Evolutionary conservation across 2,888 invertebrate species (phyloP).

Genomic region (Neoascia interrupta): DNA sequence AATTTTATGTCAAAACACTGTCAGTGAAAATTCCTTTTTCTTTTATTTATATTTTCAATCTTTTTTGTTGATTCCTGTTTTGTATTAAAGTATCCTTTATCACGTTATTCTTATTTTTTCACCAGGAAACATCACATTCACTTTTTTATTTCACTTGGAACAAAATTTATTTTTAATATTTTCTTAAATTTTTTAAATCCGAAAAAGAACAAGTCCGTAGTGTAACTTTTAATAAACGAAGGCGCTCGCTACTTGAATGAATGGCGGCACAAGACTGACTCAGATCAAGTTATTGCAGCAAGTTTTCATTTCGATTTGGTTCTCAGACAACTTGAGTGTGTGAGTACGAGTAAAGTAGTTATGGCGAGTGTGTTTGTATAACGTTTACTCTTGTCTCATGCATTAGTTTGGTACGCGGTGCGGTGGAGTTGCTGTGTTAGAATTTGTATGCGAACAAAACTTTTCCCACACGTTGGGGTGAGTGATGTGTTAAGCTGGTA

Average conservation of each 20-base stretch:
- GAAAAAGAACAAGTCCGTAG: neutral
- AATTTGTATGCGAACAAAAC: constrained; percentile 15
- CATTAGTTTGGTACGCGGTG: neutral
- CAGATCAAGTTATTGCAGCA: constrained; percentile 63
- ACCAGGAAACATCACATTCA: constrained; percentile 21
- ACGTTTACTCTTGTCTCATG: too few species aligned
- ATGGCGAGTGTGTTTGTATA: neutral
- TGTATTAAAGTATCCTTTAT: neutral
- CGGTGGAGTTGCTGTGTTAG: constrained; percentile 38
- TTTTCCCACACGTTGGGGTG: constrained; percentile 10
- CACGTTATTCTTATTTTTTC: constrained; percentile 11
- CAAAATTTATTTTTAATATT: neutral
- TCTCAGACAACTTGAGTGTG: constrained; percentile 4
- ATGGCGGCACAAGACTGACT: constrained; percentile 64
- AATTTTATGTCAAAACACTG: constrained; percentile 72
- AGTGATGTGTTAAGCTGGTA: constrained; percentile 42
- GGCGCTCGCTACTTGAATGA: constrained; percentile 46
- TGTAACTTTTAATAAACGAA: constrained; percentile 1
- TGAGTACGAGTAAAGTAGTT: neutral
- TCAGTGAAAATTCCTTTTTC: constrained; percentile 25
- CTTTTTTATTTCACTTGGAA: neutral
- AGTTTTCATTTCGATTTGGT: constrained; percentile 62
- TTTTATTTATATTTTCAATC: constrained; percentile 28
- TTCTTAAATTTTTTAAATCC: constrained; percentile 15
- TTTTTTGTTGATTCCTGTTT: constrained; percentile 13